Evolutionary conservation across 2,888 invertebrate genomes (phyloP), one percentile per base, ranked within the genome.

Genomic region (Ferrisia virgata): DNA sequence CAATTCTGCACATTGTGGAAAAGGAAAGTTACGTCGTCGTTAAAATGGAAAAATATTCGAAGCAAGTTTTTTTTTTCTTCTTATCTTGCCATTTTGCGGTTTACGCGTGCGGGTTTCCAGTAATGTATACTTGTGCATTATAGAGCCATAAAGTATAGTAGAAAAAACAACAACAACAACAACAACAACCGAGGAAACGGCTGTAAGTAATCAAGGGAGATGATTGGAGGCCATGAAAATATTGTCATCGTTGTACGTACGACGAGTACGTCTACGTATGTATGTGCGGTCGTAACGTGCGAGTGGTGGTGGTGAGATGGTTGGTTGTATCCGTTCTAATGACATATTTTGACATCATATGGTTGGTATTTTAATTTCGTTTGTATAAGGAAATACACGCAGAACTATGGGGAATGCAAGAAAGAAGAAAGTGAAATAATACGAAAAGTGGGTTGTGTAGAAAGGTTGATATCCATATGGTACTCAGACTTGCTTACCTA

Each of bases 361-460:
- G 18, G 47, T 64, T 33, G 72, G 72, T 72, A 72, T 72, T 72
- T 72, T 72, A 72, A 72, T 72, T 72, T 72, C n/a, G 36, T 72
- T 72, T 25, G 72, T 33, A 72, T 36, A 64, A 64, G 58, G 58
- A 64, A 64, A 64, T 64, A 47, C 15, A 15, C 13, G 15, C 47
- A 47, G 47, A 47, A n/a, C 47, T 47, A 47, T 28, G 11, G 22
- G 13, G 15, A 13, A 69, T 2, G 25, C 25, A 25, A 28, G 58
- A 64, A 64, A 64, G 58, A 72, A 72, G 72, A 72, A 72, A 72
- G 72, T 72, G 72, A 72, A 72, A 72, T 72, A 72, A 11, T 8
- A 31, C n/a, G 72, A 72, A 72, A 33, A 72, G 72, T 72, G 36
- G 72, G 36, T 72, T 72, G 36, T 72, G 8, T 18, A 18, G n/a